Conservation (phyloP, 2,888 invertebrate species). For the Carterocephalus palaemon region DNA sequence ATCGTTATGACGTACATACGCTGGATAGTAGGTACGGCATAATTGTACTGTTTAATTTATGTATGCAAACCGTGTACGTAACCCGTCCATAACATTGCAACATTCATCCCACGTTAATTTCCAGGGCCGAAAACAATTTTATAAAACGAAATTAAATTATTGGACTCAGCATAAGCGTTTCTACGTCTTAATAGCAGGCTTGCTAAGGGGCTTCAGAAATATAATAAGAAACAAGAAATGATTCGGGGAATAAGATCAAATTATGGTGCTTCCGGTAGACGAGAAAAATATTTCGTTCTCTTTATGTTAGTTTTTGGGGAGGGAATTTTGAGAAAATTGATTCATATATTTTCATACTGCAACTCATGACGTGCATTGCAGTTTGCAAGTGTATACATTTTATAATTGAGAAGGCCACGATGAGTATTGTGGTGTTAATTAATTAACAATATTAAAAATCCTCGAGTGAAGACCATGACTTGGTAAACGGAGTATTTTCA, state of each 20-base stretch:
- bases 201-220: neutral
- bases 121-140: neutral
- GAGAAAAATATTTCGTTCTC: slow-evolving; percentile 32
- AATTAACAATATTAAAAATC: too few species aligned
- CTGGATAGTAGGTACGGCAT: too few species aligned
- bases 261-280: slow-evolving; percentile 34
- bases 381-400: too few species aligned
- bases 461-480: too few species aligned
- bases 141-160: slow-evolving; percentile 9
- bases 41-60: slow-evolving; percentile 7
- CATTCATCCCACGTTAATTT: slow-evolving; percentile 11
- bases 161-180: slow-evolving; percentile 1
- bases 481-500: too few species aligned
- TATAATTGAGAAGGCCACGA: too few species aligned
- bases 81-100: neutral
- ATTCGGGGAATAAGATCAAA: slow-evolving; percentile 38
- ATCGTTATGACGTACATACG: too few species aligned
- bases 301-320: slow-evolving; percentile 27
- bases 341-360: too few species aligned
- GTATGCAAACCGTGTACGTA: neutral
- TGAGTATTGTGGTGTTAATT: too few species aligned
- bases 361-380: too few species aligned
- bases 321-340: too few species aligned
- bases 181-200: neutral
- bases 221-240: slow-evolving; percentile 33